Percentiles rank a stretch among this genome's conserved stretches.
phyloP scores from a whole-genome alignment of 2,113 vertebrate species.

The Heterochromis multidens region DNA sequence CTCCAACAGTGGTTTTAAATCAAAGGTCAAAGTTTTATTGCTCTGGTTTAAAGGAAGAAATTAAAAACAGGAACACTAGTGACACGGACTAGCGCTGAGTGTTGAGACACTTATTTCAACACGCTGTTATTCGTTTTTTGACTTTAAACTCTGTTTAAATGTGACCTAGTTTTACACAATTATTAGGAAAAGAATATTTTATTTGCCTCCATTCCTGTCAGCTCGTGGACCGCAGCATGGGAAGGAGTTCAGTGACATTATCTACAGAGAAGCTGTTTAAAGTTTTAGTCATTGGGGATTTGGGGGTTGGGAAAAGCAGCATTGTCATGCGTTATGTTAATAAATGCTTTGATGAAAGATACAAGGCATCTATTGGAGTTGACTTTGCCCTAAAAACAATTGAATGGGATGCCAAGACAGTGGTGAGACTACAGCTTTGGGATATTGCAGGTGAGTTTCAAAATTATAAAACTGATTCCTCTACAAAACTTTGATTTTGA shows the following conservation, averaged over 20 bases:
- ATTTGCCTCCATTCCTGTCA: background rate
- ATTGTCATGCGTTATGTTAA: slow-evolving; percentile 15
- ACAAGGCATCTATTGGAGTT: slow-evolving; percentile 83
- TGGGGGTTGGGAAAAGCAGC: slow-evolving; percentile 65
- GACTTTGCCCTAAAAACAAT: slow-evolving; percentile 86
- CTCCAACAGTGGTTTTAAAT: background rate
- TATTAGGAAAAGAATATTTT: background rate
- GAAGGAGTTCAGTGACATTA: background rate
- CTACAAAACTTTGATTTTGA: background rate
- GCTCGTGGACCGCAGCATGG: background rate
- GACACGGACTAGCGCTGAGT: background rate
- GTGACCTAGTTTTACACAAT: background rate
- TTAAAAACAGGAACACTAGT: background rate
- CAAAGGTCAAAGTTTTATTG: slow-evolving; percentile 19
- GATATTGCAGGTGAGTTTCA: slow-evolving; percentile 81
- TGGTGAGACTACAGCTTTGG: slow-evolving; percentile 87
- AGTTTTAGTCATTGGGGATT: slow-evolving; percentile 68
- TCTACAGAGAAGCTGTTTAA: background rate
- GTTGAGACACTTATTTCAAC: background rate
- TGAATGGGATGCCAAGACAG: slow-evolving; percentile 78
- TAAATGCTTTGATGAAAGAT: slow-evolving; percentile 16
- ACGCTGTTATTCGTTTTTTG: background rate
- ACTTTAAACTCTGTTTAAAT: background rate
- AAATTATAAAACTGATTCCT: background rate
- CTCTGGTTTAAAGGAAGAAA: background rate